Conservation (phyloP, 2,797 vertebrate species). For the Chelon auratus region DNA sequence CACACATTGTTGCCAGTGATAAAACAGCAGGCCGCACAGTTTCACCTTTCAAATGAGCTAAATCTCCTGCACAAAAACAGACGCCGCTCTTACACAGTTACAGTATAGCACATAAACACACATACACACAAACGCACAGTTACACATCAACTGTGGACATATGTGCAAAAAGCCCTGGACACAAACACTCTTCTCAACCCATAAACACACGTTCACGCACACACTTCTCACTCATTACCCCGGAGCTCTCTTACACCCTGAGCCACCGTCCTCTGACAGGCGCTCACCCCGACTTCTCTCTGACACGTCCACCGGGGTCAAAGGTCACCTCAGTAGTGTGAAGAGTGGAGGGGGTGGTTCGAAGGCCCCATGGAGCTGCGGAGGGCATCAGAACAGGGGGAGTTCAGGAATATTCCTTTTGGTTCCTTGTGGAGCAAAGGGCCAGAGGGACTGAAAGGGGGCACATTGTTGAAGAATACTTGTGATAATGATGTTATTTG, state of each 20-base stretch:
- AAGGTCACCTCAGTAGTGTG: slow-evolving; percentile 73
- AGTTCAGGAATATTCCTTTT: slow-evolving; percentile 63
- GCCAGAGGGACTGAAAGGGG: slow-evolving; percentile 69
- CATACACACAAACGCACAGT: neutral
- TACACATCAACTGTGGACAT: neutral
- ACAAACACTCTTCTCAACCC: slow-evolving; percentile 14
- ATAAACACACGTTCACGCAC: slow-evolving; percentile 57
- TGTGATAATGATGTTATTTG: slow-evolving; percentile 83
- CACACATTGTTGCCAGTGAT: slow-evolving; percentile 77
- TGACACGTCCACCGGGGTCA: slow-evolving; percentile 76
- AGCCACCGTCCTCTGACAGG: slow-evolving; percentile 73
- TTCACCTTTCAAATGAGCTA: slow-evolving; percentile 62
- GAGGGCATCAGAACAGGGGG: slow-evolving; percentile 39
- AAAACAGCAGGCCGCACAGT: slow-evolving; percentile 73
- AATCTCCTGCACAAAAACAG: slow-evolving; percentile 31
- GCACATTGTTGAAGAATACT: slow-evolving; percentile 79
- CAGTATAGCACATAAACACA: neutral
- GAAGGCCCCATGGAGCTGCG: slow-evolving; percentile 44
- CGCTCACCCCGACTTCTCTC: slow-evolving; percentile 71
- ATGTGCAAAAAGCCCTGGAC: neutral
- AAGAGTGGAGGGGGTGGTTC: slow-evolving; percentile 60
- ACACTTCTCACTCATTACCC: slow-evolving; percentile 72
- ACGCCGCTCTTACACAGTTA: neutral
- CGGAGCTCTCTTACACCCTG: slow-evolving; percentile 49
- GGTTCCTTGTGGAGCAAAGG: slow-evolving; percentile 68